Percentiles rank a stretch among this genome's conserved stretches.
Evolutionary conservation across 2,797 vertebrate species (phyloP).

Genomic region (Syndactyla subalaris): DNA sequence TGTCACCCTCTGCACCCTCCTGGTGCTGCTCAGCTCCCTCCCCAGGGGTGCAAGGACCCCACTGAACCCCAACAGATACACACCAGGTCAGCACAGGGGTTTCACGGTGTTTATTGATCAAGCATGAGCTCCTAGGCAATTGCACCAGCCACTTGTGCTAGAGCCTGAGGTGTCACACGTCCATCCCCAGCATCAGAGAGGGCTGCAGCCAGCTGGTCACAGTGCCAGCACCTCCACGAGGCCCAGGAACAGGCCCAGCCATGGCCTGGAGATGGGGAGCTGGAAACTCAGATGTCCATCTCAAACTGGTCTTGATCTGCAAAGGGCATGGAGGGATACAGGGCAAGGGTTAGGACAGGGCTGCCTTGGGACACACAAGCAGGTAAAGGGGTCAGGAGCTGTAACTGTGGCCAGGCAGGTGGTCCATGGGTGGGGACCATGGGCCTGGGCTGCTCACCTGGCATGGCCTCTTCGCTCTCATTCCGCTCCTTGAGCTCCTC

Average conservation of each 20-base stretch:
- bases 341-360: background rate
- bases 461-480: slow-evolving; percentile 86
- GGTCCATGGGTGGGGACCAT: accelerated
- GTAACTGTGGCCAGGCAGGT: background rate
- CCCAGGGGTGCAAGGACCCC: accelerated
- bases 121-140: slow-evolving; percentile 67
- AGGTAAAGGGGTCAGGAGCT: background rate
- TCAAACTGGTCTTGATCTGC: slow-evolving; percentile 78
- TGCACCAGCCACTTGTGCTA: slow-evolving; percentile 64
- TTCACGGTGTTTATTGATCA: slow-evolving; percentile 72
- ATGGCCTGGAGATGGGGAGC: slow-evolving; percentile 34
- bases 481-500: slow-evolving; percentile 91
- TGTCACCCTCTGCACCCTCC: background rate
- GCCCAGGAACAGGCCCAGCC: slow-evolving; percentile 64
- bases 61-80: background rate
- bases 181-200: slow-evolving; percentile 68
- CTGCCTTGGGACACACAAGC: accelerated
- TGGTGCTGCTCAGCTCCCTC: background rate
- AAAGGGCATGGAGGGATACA: slow-evolving; percentile 25
- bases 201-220: slow-evolving; percentile 61
- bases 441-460: slow-evolving; percentile 77
- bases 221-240: slow-evolving; percentile 62
- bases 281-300: slow-evolving; percentile 77
- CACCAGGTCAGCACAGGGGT: background rate
- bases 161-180: slow-evolving; percentile 65